Base-by-base conservation (phyloP, 2,888 invertebrate species). In the Hirtodrosophila confusa region DNA sequence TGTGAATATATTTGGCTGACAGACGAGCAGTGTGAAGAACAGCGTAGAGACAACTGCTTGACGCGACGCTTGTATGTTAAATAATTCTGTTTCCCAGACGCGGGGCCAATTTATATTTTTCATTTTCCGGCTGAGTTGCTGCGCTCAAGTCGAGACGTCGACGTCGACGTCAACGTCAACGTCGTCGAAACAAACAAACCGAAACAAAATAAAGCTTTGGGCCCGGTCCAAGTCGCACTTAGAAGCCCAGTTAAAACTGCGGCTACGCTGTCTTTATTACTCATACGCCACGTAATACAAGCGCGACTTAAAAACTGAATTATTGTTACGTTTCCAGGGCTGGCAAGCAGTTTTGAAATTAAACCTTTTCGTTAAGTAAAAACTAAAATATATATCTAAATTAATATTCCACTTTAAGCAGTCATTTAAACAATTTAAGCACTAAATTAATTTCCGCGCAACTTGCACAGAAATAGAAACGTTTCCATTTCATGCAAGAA, bases 61-160 rank as follows among this genome's bases (percentile, higher is more conserved):
- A 64, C 40, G 37, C 82, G 64, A 58, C 78, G 82, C 62, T 86
- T 74, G 66, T 69, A 76, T 75, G 73, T 86, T 80, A 80, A 89
- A 80, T 90, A 89, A 88, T 88, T 78, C 85, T 78, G 71, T 77
- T 82, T 89, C 88, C 78, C 87, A 89, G 66, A 74, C 69, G 68
- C 60, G 76, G 63, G 82, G 78, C 83, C 89, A 89, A 90, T 90
- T 90, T 90, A 90, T 90, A 90, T 89, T 82, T 86, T 87, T 83
- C 80, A 86, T 85, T 90, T 90, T 90, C 89, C 90, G 88, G 89
- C 83, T 90, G 89, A 90, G 90, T 89, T 90, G 77, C 65, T 68
- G 17, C 17, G 17, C 17, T 17, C 17, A 17, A 17, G 17, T 17
- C 17, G 17, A 1, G 64, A 69, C 74, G 84, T 68, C 68, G 61